These are phyloP conservation scores for Darevskia mixta DNA, from an alignment of 2,797 vertebrate genomes.

Conservation along the genomic window DNA sequence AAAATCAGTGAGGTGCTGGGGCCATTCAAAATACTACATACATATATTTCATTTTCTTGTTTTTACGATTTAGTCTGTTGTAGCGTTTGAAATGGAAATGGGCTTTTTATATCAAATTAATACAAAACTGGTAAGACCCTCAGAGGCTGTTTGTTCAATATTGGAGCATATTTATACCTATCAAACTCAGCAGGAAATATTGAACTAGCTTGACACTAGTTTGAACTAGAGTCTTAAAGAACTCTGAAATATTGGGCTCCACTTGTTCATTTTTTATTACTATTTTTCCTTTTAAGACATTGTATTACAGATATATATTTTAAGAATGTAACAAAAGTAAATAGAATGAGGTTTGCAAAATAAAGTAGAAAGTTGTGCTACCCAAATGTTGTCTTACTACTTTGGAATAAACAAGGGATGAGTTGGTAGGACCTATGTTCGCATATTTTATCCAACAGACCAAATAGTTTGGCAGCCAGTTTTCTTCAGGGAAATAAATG, in stretches of 20 bases:
- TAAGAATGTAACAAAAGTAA: constrained; percentile 10
- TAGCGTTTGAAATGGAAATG: constrained; percentile 18
- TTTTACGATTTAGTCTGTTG: constrained; percentile 19
- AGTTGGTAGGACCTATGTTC: too few species aligned
- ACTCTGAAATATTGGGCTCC: too few species aligned
- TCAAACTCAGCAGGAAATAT: background rate
- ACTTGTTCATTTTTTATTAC: background rate
- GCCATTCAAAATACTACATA: background rate
- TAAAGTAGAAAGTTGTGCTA: background rate
- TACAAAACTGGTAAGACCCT: background rate
- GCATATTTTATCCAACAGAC: background rate
- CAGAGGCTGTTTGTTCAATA: background rate
- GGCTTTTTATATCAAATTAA: background rate
- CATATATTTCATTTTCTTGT: constrained; percentile 8
- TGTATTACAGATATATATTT: background rate
- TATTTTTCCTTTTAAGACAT: background rate
- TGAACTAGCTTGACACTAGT: background rate
- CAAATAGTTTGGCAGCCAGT: background rate
- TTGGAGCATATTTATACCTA: background rate
- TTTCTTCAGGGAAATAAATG: background rate
- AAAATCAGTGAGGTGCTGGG: background rate
- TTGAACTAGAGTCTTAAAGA: background rate
- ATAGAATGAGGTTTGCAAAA: background rate
- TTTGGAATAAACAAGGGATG: background rate
- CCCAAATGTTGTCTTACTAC: background rate